These are phyloP conservation scores for Phyto melanocephala DNA, from an alignment of 2,888 invertebrate species.

Conservation along the genomic window DNA sequence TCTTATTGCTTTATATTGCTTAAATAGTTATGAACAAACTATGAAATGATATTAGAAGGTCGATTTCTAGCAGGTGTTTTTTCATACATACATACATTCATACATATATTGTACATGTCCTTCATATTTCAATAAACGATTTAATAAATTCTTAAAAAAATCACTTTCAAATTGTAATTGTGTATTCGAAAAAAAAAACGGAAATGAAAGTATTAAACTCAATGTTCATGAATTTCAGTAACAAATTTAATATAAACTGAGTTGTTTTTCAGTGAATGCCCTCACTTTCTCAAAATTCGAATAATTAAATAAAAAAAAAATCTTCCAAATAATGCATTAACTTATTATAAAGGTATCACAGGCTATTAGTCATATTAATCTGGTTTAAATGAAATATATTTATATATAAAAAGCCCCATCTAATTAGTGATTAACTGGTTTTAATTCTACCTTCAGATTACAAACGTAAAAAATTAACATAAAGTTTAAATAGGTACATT, in stretches of 20 bases:
- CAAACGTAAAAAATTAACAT: too few relatives aligned
- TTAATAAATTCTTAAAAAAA: not conserved
- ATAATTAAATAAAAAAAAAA: too few relatives aligned
- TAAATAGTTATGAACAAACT: too few relatives aligned
- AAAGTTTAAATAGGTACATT: too few relatives aligned
- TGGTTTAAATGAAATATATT: conserved; percentile 7
- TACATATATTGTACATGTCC: not conserved
- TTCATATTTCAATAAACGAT: not conserved
- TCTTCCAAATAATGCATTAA: too few relatives aligned
- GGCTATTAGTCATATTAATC: conserved; percentile 36
- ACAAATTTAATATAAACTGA: not conserved
- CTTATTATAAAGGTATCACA: not conserved
- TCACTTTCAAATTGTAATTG: conserved; percentile 24
- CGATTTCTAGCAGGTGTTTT: conserved; percentile 26
- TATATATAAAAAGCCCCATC: not conserved
- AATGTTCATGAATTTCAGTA: not conserved
- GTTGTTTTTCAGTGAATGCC: conserved; percentile 6
- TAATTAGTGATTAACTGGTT: conserved; percentile 30
- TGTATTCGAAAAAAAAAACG: not conserved
- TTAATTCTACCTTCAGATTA: not conserved
- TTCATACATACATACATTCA: not conserved
- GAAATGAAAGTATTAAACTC: conserved; percentile 47
- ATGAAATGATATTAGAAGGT: not conserved
- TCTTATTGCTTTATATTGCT: too few relatives aligned
- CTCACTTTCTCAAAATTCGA: conserved; percentile 7